Conservation (phyloP, 2,113 vertebrate genomes). For the Mus musculus region GRCm39 chr16:31362501-31363000, state of each 20-base stretch:
- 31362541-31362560: background rate
- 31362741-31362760: background rate
- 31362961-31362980: constrained; percentile 24
- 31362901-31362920: background rate
- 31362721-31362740: background rate
- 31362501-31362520: background rate
- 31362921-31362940: constrained; percentile 48
- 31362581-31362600: background rate
- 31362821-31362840: background rate
- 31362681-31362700: background rate
- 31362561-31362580: background rate
- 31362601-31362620: background rate
- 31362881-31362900: background rate
- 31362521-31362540: background rate
- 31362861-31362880: background rate
- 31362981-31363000: constrained; percentile 59
- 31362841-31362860: background rate
- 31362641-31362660: background rate
- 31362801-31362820: no score
- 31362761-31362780: background rate
- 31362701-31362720: background rate
- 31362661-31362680: background rate
- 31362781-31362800: constrained; percentile 1
- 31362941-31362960: constrained; percentile 32
- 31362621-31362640: no score